Percentiles rank a stretch among this genome's conserved stretches.
These are phyloP conservation scores for Exaiptasia diaphana DNA, from an alignment of 64 coral and sea anemone species.

Conservation along the genomic window DNA sequence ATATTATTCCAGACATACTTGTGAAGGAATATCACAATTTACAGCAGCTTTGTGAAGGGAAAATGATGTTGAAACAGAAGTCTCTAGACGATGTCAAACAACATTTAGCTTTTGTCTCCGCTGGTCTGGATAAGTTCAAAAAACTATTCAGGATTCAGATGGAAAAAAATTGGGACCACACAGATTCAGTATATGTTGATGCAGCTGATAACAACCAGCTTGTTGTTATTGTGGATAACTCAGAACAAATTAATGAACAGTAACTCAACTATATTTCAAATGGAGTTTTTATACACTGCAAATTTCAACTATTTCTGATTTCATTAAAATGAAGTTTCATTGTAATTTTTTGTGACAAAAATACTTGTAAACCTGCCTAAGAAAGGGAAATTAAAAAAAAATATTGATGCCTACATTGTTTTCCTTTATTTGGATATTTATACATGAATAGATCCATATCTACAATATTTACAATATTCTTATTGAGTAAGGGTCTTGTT, in stretches of 20 bases:
- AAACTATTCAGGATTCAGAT: conserved; percentile 50
- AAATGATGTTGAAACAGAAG: conserved; percentile 19
- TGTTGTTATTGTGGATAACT: conserved; percentile 8
- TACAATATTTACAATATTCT: no score
- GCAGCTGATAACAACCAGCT: not conserved
- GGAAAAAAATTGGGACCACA: conserved; percentile 39
- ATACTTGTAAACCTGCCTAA: no score
- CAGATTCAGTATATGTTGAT: not conserved
- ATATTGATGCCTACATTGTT: no score
- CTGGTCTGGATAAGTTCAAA: conserved; percentile 24
- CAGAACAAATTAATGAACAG: not conserved
- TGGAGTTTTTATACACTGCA: no score
- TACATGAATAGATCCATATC: no score
- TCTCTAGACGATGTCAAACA: conserved; percentile 6
- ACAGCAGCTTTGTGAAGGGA: not conserved
- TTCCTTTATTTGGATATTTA: no score
- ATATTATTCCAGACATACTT: conserved; percentile 36
- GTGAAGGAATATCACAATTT: conserved; percentile 27
- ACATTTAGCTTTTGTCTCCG: conserved; percentile 10
- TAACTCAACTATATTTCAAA: no score
- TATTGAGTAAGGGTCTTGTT: no score
- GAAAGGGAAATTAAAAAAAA: no score
- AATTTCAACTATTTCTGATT: no score
- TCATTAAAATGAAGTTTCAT: no score
- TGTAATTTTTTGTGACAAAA: no score